phyloP scores from a whole-genome alignment of 2,888 invertebrate genomes.

The Tiphia femorata region DNA sequence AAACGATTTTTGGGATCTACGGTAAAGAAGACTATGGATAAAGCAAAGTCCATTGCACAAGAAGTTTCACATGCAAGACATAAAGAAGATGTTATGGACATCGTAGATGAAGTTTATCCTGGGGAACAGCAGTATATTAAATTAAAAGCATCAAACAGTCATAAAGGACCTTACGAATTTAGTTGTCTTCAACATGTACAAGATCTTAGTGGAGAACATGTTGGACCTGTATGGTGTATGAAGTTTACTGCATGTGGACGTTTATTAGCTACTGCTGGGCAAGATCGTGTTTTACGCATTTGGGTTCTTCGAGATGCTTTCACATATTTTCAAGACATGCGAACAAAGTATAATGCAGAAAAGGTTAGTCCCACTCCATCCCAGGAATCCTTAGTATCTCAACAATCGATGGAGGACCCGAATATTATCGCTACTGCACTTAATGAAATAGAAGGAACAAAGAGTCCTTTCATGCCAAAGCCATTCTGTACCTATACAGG shows the following conservation, averaged over 20 bases:
- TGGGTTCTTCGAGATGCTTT: conserved; percentile 95
- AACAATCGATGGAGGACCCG: conserved; percentile 77
- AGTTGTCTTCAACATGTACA: conserved; percentile 90
- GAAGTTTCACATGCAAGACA: conserved; percentile 90
- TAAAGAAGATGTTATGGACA: conserved; percentile 88
- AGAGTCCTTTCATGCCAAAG: conserved; percentile 84
- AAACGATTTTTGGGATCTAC: conserved; percentile 89
- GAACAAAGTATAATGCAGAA: conserved; percentile 93
- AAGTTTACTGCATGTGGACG: conserved; percentile 97
- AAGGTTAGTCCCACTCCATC: conserved; percentile 94
- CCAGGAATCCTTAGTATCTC: conserved; percentile 89
- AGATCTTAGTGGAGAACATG: conserved; percentile 86
- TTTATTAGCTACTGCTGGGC: conserved; percentile 95
- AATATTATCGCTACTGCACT: conserved; percentile 72
- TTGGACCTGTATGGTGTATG: conserved; percentile 98
- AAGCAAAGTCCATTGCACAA: conserved; percentile 90
- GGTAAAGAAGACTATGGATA: conserved; percentile 91
- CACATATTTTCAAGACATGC: conserved; percentile 94
- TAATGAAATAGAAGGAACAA: conserved; percentile 71
- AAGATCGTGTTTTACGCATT: conserved; percentile 92
- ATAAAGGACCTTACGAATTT: conserved; percentile 98
- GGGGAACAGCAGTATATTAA: conserved; percentile 84
- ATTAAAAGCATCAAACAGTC: conserved; percentile 94
- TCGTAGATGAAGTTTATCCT: conserved; percentile 83
- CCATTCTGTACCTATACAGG: conserved; percentile 95